A percentile compares a stretch with the other conserved stretches of the same genome.
phyloP scores from a whole-genome alignment of 1,140 invertebrate genomes.

The Fopius arisanus region DNA sequence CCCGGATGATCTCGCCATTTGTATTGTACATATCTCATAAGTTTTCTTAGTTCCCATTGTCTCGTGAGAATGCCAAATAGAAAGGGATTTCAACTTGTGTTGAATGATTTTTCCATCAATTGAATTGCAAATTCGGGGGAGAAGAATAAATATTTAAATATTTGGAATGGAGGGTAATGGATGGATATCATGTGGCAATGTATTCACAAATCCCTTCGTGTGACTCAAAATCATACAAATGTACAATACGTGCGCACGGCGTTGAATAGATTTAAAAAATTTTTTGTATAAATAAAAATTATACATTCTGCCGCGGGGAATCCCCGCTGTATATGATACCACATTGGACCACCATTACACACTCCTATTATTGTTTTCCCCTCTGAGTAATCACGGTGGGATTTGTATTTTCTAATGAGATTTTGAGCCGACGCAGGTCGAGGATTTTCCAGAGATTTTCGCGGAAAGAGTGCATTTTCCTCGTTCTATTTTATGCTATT shows the following conservation, averaged over 20 bases:
- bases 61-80: constrained; percentile 29
- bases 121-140: constrained; percentile 22
- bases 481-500: background rate
- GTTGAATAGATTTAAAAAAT: background rate
- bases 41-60: background rate
- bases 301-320: too few species aligned
- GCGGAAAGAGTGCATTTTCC: background rate
- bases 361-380: background rate
- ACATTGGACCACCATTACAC: background rate
- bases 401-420: constrained; percentile 6
- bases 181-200: background rate
- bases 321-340: background rate
- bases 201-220: too few species aligned
- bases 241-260: too few species aligned
- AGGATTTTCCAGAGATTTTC: background rate
- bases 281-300: too few species aligned
- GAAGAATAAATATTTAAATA: constrained; percentile 14
- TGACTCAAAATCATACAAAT: too few species aligned
- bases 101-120: background rate
- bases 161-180: background rate
- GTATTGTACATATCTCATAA: background rate
- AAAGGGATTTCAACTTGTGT: background rate
- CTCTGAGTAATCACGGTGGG: background rate
- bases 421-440: background rate
- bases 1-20: constrained; percentile 24